These are phyloP conservation scores for Drosophila helvetica DNA, from an alignment of 2,888 invertebrate genomes.

Conservation along the genomic window DNA sequence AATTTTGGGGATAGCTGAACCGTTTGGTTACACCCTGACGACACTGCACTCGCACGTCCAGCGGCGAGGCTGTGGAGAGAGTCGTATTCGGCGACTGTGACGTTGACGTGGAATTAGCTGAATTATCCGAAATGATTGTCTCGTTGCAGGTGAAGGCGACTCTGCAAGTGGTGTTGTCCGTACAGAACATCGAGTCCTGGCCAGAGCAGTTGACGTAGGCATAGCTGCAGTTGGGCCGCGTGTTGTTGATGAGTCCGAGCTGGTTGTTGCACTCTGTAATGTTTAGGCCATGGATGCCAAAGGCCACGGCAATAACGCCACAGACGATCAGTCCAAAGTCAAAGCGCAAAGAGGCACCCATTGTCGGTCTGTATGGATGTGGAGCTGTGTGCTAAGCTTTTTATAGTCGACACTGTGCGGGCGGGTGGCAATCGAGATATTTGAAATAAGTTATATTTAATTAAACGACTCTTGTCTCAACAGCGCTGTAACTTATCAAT, in stretches of 20 bases:
- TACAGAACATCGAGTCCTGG: slow-evolving; percentile 50
- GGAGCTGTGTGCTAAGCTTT: slow-evolving; percentile 54
- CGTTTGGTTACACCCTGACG: slow-evolving; percentile 55
- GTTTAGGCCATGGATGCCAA: slow-evolving; percentile 20
- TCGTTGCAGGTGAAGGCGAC: slow-evolving; percentile 24
- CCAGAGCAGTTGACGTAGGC: slow-evolving; percentile 52
- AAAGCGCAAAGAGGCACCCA: slow-evolving; percentile 49
- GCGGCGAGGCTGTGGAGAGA: slow-evolving; percentile 10
- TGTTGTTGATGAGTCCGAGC: slow-evolving; percentile 32
- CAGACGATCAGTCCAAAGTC: slow-evolving; percentile 39
- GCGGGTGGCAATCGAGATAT: slow-evolving; percentile 22
- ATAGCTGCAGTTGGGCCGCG: slow-evolving; percentile 45
- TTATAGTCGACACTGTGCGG: slow-evolving; percentile 54
- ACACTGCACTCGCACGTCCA: slow-evolving; percentile 48
- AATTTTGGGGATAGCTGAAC: slow-evolving; percentile 61
- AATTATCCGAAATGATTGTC: background rate
- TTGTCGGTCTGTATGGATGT: slow-evolving; percentile 55
- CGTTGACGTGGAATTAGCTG: slow-evolving; percentile 13
- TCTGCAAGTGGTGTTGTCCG: slow-evolving; percentile 25
- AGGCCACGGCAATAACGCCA: slow-evolving; percentile 19
- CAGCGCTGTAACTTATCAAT: slow-evolving; percentile 54
- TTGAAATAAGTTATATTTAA: slow-evolving; percentile 67
- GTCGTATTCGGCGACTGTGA: background rate
- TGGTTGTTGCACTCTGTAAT: slow-evolving; percentile 50
- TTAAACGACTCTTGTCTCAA: slow-evolving; percentile 59